phyloP scores from a whole-genome alignment of 1,140 invertebrate species.

The Probaryconus sp. region DNA sequence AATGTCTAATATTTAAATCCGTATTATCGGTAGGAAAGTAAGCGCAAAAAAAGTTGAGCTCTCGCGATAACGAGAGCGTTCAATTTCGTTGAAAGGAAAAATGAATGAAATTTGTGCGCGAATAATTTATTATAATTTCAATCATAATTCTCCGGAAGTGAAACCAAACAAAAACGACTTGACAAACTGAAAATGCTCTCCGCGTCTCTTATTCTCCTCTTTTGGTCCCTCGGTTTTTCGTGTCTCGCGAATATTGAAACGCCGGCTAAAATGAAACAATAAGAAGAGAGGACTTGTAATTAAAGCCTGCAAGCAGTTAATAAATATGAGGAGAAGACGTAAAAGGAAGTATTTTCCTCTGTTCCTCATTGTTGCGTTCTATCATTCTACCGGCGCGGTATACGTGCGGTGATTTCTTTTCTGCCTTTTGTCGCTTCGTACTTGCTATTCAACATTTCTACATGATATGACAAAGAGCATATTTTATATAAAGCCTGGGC shows the following conservation, averaged over 20 bases:
- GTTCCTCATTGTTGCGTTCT: conserved; percentile 57
- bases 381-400: conserved; percentile 47
- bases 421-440: conserved; percentile 55
- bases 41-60: too few relatives aligned
- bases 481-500: conserved; percentile 47
- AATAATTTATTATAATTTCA: too few relatives aligned
- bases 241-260: conserved; percentile 47
- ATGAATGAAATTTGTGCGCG: too few relatives aligned
- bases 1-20: too few relatives aligned
- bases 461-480: conserved; percentile 57
- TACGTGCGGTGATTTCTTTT: conserved; percentile 54
- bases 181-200: too few relatives aligned
- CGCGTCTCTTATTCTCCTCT: conserved; percentile 6
- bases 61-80: too few relatives aligned
- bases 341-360: conserved; percentile 53
- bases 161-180: too few relatives aligned
- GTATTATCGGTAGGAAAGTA: too few relatives aligned
- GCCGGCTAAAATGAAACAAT: conserved; percentile 49
- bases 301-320: conserved; percentile 60
- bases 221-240: too few relatives aligned
- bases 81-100: too few relatives aligned
- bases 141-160: too few relatives aligned
- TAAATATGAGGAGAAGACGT: conserved; percentile 55
- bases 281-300: conserved; percentile 46
- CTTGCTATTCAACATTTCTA: conserved; percentile 50